These are phyloP conservation scores for Ditylenchus dipsaci DNA, from an alignment of 1,140 invertebrate species.

Conservation along the genomic window DNA sequence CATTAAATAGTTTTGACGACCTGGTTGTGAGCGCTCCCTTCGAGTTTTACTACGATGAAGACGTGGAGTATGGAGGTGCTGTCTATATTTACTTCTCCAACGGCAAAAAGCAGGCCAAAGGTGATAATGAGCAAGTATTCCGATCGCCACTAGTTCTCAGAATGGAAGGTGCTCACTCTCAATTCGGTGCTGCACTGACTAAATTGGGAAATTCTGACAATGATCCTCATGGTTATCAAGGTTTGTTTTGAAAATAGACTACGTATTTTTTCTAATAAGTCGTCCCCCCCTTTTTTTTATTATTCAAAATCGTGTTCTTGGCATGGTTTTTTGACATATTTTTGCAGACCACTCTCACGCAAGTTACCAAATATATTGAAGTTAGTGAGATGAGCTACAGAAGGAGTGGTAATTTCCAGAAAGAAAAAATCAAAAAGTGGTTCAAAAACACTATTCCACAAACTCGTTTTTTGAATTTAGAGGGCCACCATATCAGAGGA, in stretches of 20 bases:
- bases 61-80: conserved; percentile 69
- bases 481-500: no score
- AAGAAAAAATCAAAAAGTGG: no score
- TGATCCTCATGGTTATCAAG: conserved; percentile 67
- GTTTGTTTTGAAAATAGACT: conserved; percentile 7
- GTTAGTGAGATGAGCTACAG: no score
- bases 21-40: conserved; percentile 84
- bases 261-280: background rate
- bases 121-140: conserved; percentile 39
- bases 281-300: no score
- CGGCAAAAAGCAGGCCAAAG: conserved; percentile 24
- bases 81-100: conserved; percentile 79
- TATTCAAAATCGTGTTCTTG: no score
- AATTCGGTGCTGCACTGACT: conserved; percentile 69
- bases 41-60: conserved; percentile 67
- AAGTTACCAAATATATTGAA: no score
- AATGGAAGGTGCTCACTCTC: conserved; percentile 35
- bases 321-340: no score
- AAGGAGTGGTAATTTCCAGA: no score
- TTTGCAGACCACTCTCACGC: no score
- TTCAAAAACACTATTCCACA: no score
- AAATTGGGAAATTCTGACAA: conserved; percentile 83
- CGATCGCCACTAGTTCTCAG: conserved; percentile 43
- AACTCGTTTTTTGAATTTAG: conserved; percentile 1
- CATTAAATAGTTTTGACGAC: conserved; percentile 70